Evolutionary conservation across 2,797 vertebrate species (phyloP), one percentile per base, ranked within the genome.

Genomic region (Austrolebias charrua): DNA sequence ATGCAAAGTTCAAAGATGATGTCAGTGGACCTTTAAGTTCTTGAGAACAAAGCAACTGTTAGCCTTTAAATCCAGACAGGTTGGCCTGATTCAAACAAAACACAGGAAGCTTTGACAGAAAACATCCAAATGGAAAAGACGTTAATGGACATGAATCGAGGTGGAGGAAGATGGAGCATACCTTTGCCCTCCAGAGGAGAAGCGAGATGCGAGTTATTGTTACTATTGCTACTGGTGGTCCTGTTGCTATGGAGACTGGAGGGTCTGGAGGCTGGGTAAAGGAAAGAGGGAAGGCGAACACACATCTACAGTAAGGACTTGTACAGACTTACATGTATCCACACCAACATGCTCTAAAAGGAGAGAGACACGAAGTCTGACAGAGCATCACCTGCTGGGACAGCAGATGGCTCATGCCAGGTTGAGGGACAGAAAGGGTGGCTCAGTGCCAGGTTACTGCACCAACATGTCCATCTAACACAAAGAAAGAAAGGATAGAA

Each of bases 201-300:
- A 83, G 92, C 91, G 70, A 90, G 86, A 76, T 90, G 84, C 56
- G 87, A 92, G 91, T 96, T 96, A 93, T 96, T 95, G 95, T 96
- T 96, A 94, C 95, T 97, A 94, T 96, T 96, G 92, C 93, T 95
- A 96, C 94, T 94, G 93, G 90, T 94, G 90, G 94, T 96, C 92
- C 93, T 95, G 94, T 94, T 94, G 94, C 95, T 96, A 94, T 96
- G 96, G 92, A 97, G 94, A 93, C 94, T 96, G 93, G 94, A 84
- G 91, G 95, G 95, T 94, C 96, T 95, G 85, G 94, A 94, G 90
- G 93, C 96, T 98, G 92, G 81, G 81, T 35, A 67, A 74, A 69
- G 69, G 75, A 18, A 55, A 82, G 61, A 80, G 76, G 69, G 71
- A 66, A 80, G 43, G 81, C 46, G 59, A 49, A 68, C 52, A 73